Percentiles rank a stretch among this genome's conserved stretches.
phyloP scores from a whole-genome alignment of 2,888 invertebrate species.

The Halocaridina rubra region DNA sequence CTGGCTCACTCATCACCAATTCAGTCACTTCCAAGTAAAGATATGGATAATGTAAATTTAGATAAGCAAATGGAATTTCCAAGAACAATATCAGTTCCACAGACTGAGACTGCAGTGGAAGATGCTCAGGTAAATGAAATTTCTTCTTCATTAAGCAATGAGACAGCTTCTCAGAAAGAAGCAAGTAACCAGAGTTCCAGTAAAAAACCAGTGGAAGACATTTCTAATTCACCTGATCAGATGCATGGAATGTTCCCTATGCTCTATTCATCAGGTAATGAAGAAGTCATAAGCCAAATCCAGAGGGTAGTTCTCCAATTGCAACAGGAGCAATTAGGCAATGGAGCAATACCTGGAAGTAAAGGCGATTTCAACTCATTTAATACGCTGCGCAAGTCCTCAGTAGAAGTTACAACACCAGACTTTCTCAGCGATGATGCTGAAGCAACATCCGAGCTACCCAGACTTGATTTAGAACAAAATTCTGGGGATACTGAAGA shows the following conservation, averaged over 20 bases:
- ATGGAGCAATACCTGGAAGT: not conserved
- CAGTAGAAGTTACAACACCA: too few relatives aligned
- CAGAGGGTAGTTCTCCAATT: slow-evolving; percentile 31
- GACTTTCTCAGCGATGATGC: too few relatives aligned
- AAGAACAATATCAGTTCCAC: slow-evolving; percentile 14
- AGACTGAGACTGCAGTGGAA: not conserved
- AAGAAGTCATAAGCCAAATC: slow-evolving; percentile 37
- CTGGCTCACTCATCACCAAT: not conserved
- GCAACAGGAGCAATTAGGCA: slow-evolving; percentile 17
- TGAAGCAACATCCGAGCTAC: too few relatives aligned
- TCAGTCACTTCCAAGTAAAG: not conserved
- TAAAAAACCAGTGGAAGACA: not conserved
- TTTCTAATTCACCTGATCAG: not conserved
- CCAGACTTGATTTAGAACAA: too few relatives aligned
- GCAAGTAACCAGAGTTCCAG: not conserved
- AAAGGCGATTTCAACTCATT: too few relatives aligned
- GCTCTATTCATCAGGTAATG: slow-evolving; percentile 23
- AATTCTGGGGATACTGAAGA: too few relatives aligned
- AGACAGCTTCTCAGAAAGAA: not conserved
- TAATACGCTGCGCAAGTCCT: too few relatives aligned
- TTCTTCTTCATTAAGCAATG: not conserved
- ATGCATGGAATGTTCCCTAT: too few relatives aligned
- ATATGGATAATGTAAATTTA: not conserved
- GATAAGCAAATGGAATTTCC: slow-evolving; percentile 18
- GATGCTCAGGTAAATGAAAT: not conserved